Evolutionary conservation across 2,113 vertebrate species (phyloP).

Genomic region (Lepus americanus): DNA sequence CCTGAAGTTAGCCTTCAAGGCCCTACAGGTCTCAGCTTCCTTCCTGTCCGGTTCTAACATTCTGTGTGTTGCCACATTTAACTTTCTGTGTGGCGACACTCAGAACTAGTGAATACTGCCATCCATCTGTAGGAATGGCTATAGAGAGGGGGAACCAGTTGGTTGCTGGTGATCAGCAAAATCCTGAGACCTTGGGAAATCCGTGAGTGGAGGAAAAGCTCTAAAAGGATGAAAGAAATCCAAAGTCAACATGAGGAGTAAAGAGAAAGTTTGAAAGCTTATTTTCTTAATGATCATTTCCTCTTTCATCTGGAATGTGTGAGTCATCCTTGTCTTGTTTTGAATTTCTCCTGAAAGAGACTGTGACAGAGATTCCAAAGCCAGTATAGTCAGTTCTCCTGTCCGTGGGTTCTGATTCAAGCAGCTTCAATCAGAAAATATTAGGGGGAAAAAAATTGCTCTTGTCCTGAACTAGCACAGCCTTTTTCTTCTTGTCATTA

Average conservation of each 20-base stretch:
- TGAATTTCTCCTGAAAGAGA: constrained; percentile 12
- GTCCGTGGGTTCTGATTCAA: no score
- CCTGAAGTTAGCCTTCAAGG: neutral
- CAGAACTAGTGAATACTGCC: neutral
- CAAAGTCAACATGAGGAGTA: neutral
- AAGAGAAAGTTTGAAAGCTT: neutral
- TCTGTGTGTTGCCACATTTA: neutral
- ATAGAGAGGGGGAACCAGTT: neutral
- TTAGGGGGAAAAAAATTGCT: no score
- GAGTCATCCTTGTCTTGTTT: neutral
- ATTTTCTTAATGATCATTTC: constrained; percentile 34
- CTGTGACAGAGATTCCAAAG: constrained; percentile 7
- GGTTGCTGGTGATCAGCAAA: neutral
- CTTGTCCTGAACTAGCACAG: no score
- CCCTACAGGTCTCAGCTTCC: neutral
- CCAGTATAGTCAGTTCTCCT: no score
- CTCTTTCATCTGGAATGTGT: neutral
- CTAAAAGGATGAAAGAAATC: constrained; percentile 11
- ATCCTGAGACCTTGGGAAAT: neutral
- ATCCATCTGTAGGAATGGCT: neutral
- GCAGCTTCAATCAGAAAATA: no score
- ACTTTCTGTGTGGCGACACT: neutral
- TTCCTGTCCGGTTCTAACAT: neutral
- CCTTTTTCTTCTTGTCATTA: no score
- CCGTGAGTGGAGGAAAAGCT: neutral